Percentiles rank a stretch among this genome's conserved stretches.
Evolutionary conservation across 2,113 vertebrate species (phyloP).

Genomic region (Dipodomys merriami): DNA sequence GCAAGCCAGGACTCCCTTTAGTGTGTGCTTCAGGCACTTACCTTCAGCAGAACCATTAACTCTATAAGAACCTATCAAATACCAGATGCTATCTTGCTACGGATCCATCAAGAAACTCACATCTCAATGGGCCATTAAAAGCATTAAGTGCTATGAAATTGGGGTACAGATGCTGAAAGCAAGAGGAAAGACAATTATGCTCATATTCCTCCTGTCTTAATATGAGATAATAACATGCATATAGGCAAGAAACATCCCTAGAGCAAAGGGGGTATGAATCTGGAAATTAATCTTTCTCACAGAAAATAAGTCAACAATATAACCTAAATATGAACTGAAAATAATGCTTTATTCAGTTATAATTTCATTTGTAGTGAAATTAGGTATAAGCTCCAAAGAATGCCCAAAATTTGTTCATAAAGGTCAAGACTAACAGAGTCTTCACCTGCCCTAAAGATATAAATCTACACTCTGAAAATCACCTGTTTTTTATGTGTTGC

Average conservation of each 20-base stretch:
- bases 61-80: too few relatives aligned
- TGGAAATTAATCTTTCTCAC: background rate
- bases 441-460: background rate
- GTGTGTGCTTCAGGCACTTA: background rate
- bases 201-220: background rate
- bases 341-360: background rate
- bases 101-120: background rate
- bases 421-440: conserved; percentile 6
- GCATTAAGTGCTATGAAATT: background rate
- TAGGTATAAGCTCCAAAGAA: background rate
- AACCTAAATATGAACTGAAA: background rate
- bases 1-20: too few relatives aligned
- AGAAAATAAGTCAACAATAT: background rate
- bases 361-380: background rate
- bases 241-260: background rate
- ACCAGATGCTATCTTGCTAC: background rate
- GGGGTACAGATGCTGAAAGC: background rate
- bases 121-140: background rate
- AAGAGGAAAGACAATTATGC: background rate
- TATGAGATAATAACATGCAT: background rate
- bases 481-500: background rate
- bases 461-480: background rate
- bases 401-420: background rate
- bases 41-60: background rate
- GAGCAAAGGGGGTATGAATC: too few relatives aligned